Evolutionary conservation across 92 coral and sea anemone genomes (phyloP).

Genomic region (Isaurus tuberculatus): DNA sequence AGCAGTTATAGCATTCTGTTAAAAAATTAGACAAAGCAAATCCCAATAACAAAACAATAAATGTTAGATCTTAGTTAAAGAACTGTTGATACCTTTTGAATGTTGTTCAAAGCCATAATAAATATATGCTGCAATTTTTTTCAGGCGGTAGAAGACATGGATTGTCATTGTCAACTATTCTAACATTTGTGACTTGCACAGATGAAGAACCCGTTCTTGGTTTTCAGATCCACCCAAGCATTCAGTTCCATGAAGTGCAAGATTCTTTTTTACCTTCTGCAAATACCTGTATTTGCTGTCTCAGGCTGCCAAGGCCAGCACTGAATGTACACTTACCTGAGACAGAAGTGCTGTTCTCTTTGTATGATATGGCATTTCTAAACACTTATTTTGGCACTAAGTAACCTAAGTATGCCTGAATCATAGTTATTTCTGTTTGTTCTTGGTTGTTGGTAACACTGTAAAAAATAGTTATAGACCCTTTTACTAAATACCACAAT

Average conservation of each 20-base stretch:
- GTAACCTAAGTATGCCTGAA: too few species aligned
- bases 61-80: not conserved
- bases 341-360: not conserved
- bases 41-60: too few species aligned
- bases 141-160: slow-evolving; percentile 26
- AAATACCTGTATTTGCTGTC: not conserved
- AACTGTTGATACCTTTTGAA: too few species aligned
- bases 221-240: slow-evolving; percentile 1
- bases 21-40: too few species aligned
- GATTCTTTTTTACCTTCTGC: not conserved
- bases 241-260: not conserved
- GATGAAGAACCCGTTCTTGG: slow-evolving; percentile 24
- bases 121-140: too few species aligned
- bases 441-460: too few species aligned
- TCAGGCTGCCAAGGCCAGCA: slow-evolving; percentile 12
- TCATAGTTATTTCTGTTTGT: too few species aligned
- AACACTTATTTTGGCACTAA: slow-evolving; percentile 14
- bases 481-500: slow-evolving; percentile 6
- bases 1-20: too few species aligned
- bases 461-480: not conserved
- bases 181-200: not conserved
- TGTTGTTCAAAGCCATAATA: not conserved
- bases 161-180: not conserved
- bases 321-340: not conserved
- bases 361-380: not conserved